Percentiles rank a stretch among this genome's conserved stretches.
Conservation (phyloP, 2,113 vertebrate genomes). For the Lagenorhynchus albirostris region DNA sequence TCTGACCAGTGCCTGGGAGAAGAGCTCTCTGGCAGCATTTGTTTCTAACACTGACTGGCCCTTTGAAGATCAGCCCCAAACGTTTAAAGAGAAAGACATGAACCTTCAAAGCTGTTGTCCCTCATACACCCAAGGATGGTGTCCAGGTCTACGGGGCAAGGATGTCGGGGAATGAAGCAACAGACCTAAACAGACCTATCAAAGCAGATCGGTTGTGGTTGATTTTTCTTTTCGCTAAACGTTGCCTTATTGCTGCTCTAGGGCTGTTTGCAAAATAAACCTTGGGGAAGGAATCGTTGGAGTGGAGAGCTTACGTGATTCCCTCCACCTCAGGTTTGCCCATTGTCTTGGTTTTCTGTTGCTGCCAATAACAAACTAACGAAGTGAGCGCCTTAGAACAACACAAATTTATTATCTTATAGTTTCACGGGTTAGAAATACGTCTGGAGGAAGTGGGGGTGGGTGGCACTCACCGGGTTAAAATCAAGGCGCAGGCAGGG, state of each 20-base stretch:
- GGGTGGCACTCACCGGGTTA: not conserved
- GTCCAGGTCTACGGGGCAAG: not conserved
- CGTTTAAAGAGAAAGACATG: not conserved
- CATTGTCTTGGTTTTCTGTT: accelerated
- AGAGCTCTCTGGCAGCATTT: not conserved
- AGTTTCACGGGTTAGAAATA: not conserved
- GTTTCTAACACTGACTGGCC: not conserved
- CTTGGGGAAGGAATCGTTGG: not conserved
- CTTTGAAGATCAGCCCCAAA: not conserved
- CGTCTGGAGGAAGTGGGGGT: accelerated
- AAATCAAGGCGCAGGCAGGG: not conserved
- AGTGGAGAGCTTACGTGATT: accelerated
- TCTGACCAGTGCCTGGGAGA: not conserved
- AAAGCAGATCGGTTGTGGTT: not conserved
- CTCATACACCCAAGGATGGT: accelerated
- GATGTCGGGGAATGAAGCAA: not conserved
- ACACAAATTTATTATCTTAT: not conserved
- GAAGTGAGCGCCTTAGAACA: too few species aligned
- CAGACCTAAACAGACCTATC: accelerated
- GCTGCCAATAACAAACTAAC: not conserved
- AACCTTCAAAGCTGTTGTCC: accelerated
- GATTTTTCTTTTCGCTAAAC: not conserved
- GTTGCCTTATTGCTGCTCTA: not conserved
- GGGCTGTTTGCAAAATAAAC: not conserved
- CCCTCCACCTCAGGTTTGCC: not conserved